Conservation (phyloP, 2,888 invertebrate genomes). For the Bimastos eiseni region DNA sequence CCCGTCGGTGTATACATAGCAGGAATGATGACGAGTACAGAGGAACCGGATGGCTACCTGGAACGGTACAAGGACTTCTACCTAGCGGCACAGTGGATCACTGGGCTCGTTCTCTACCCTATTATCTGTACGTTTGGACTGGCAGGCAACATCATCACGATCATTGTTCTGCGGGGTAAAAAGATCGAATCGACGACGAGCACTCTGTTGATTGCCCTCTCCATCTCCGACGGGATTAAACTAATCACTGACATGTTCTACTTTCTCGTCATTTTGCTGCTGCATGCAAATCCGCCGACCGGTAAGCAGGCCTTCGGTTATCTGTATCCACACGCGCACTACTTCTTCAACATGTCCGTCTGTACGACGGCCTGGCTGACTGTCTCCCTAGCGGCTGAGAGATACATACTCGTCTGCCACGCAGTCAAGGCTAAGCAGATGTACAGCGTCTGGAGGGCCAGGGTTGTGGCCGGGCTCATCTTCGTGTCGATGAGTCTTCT, state of each 20-base stretch:
- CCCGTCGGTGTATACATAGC: neutral
- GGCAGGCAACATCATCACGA: conserved; percentile 44
- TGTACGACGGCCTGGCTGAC: conserved; percentile 50
- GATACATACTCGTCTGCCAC: conserved; percentile 57
- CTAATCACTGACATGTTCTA: conserved; percentile 46
- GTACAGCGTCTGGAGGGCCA: conserved; percentile 40
- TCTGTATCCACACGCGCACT: conserved; percentile 52
- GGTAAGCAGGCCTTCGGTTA: conserved; percentile 46
- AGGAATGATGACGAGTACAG: neutral
- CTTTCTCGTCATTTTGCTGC: conserved; percentile 43
- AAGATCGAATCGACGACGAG: conserved; percentile 44
- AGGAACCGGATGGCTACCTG: neutral
- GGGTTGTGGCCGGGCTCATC: conserved; percentile 25
- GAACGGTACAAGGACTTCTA: conserved; percentile 19
- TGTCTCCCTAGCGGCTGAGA: conserved; percentile 56
- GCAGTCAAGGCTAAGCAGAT: conserved; percentile 45
- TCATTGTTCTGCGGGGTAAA: conserved; percentile 43
- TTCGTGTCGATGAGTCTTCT: conserved; percentile 31
- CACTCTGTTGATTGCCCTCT: conserved; percentile 43
- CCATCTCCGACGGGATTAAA: conserved; percentile 46
- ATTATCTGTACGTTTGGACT: conserved; percentile 46
- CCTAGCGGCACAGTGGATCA: conserved; percentile 42
- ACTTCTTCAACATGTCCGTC: conserved; percentile 47
- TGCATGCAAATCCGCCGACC: conserved; percentile 36
- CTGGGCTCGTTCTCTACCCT: conserved; percentile 45